phyloP scores from a whole-genome alignment of 2,888 invertebrate genomes.

The Chrysopilus asiliformis region DNA sequence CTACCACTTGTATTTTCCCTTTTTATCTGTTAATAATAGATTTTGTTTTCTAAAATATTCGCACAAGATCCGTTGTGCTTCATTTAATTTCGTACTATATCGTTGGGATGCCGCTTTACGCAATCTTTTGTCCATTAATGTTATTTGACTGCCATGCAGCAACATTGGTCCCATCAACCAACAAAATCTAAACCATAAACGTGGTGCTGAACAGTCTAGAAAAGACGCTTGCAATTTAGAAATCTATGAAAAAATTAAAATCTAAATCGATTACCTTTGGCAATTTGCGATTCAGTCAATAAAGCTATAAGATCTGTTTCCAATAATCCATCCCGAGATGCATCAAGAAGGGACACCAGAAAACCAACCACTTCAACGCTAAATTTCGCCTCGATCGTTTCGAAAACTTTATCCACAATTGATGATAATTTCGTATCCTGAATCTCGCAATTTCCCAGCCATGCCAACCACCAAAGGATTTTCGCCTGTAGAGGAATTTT shows the following conservation, averaged over 20 bases:
- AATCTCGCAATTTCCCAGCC: conserved; percentile 44
- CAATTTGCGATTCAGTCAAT: conserved; percentile 15
- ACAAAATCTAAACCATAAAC: conserved; percentile 35
- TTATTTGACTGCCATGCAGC: conserved; percentile 28
- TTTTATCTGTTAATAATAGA: conserved; percentile 14
- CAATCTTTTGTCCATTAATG: conserved; percentile 31
- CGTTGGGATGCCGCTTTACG: conserved; percentile 26
- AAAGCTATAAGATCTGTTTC: conserved; percentile 65
- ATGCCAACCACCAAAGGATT: conserved; percentile 48
- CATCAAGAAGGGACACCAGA: conserved; percentile 57
- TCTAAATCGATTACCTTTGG: conserved; percentile 8
- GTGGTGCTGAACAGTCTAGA: conserved; percentile 13
- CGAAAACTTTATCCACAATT: conserved; percentile 47
- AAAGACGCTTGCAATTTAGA: too few relatives aligned
- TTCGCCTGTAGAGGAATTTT: conserved; percentile 33
- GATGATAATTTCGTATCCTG: conserved; percentile 42
- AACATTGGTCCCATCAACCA: conserved; percentile 37
- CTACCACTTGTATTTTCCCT: conserved; percentile 21
- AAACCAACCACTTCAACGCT: conserved; percentile 50
- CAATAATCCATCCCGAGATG: conserved; percentile 62
- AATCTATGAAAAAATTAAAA: conserved; percentile 1
- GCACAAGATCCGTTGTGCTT: conserved; percentile 14
- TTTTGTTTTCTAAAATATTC: conserved; percentile 18
- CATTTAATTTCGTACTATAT: conserved; percentile 19
- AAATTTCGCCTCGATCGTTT: conserved; percentile 53